These are phyloP conservation scores for Dromas ardeola DNA, from an alignment of 2,113 vertebrate genomes.

Conservation along the genomic window DNA sequence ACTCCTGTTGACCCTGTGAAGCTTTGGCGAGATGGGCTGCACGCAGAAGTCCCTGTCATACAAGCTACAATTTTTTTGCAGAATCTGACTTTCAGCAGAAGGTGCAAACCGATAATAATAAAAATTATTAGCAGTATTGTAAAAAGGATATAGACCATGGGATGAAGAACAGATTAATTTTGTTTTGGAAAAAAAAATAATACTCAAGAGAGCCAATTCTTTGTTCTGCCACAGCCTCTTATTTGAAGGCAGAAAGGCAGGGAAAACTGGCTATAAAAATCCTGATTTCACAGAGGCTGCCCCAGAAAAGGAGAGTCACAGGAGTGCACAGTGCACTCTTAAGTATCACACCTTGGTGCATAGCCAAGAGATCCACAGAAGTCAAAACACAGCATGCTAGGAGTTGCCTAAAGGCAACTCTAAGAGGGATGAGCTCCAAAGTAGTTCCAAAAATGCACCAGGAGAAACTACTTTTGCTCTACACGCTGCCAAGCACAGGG, in stretches of 20 bases:
- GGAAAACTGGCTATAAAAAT: neutral
- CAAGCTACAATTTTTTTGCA: neutral
- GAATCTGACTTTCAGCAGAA: neutral
- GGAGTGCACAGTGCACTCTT: neutral
- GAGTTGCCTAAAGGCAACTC: neutral
- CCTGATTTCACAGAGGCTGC: neutral
- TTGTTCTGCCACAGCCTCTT: neutral
- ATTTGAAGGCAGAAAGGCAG: neutral
- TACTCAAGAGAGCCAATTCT: neutral
- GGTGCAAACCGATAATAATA: neutral
- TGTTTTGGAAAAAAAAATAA: neutral
- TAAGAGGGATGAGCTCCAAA: neutral
- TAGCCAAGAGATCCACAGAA: neutral
- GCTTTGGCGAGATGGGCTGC: neutral
- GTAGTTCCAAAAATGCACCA: neutral
- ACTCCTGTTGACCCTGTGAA: neutral
- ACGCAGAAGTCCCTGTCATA: neutral
- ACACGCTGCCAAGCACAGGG: accelerated
- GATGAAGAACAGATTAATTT: neutral
- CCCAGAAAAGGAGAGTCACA: neutral
- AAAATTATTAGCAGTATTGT: neutral
- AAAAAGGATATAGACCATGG: neutral
- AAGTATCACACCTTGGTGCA: neutral
- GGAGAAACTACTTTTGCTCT: neutral
- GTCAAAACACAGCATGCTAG: neutral